A percentile compares a stretch with the other conserved stretches of the same genome.
These are phyloP conservation scores for Lasioglossum malachurum DNA, from an alignment of 2,888 invertebrate genomes.

Conservation along the genomic window DNA sequence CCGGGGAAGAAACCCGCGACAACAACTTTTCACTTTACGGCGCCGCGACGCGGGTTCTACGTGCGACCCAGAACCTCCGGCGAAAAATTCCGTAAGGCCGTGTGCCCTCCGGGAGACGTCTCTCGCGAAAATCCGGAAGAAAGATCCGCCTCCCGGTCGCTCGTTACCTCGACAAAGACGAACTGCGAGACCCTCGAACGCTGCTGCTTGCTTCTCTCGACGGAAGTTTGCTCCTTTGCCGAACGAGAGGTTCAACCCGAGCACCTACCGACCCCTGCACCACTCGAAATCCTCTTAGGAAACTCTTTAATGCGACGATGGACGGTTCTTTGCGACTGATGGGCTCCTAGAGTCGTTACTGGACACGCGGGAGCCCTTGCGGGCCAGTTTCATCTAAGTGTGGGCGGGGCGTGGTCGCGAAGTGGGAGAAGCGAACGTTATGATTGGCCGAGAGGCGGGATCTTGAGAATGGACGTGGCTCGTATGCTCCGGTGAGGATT, in stretches of 20 bases:
- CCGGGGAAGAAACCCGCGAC: slow-evolving; percentile 52
- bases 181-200: slow-evolving; percentile 20
- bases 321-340: neutral
- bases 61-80: neutral
- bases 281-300: slow-evolving; percentile 24
- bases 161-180: slow-evolving; percentile 21
- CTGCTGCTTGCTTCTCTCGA: neutral
- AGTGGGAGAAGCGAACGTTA: neutral
- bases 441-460: neutral
- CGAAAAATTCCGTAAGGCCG: slow-evolving; percentile 53
- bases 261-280: neutral
- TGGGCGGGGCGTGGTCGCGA: neutral
- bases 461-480: neutral
- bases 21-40: slow-evolving; percentile 82
- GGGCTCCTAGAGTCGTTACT: neutral
- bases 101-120: neutral
- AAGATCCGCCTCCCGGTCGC: neutral
- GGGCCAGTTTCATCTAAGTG: neutral
- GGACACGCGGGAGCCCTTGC: neutral
- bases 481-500: neutral
- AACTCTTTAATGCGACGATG: slow-evolving; percentile 5
- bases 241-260: neutral
- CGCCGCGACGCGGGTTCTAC: slow-evolving; percentile 11
- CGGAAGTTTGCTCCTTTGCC: slow-evolving; percentile 26
- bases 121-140: slow-evolving; percentile 10